These are phyloP conservation scores for Didymodactylos carnosus DNA, from an alignment of 2,888 invertebrate genomes.

Conservation along the genomic window DNA sequence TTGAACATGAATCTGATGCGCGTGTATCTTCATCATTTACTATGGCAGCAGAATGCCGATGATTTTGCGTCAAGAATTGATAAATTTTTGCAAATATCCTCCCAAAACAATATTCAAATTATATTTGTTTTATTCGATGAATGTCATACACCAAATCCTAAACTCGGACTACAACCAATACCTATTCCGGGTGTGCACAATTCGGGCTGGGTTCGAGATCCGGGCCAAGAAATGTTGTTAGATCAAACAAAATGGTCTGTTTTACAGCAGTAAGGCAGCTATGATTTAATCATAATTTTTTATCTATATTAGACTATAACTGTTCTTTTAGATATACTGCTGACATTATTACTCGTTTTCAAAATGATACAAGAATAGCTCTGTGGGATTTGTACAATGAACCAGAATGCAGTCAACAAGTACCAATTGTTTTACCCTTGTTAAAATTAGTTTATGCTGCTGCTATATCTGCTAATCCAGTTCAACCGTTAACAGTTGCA, in stretches of 20 bases:
- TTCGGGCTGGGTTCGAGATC: background rate
- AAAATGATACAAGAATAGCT: background rate
- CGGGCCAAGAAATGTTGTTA: background rate
- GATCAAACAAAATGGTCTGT: background rate
- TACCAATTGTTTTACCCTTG: background rate
- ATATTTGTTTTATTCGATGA: background rate
- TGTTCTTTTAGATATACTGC: background rate
- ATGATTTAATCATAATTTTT: background rate
- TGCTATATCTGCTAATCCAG: background rate
- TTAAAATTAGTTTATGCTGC: background rate
- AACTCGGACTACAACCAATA: background rate
- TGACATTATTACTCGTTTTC: background rate
- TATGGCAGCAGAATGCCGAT: background rate
- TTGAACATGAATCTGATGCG: background rate
- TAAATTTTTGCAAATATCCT: background rate
- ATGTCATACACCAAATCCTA: background rate
- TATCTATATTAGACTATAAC: too few relatives aligned
- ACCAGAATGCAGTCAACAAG: background rate
- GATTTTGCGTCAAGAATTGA: background rate
- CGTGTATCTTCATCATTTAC: background rate
- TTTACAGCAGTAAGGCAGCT: background rate
- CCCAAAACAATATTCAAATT: background rate
- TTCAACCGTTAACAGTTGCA: background rate
- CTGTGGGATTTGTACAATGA: background rate
- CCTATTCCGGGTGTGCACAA: background rate